Base-by-base conservation (phyloP, 2,113 vertebrate genomes). In the Brachyistius frenatus region DNA sequence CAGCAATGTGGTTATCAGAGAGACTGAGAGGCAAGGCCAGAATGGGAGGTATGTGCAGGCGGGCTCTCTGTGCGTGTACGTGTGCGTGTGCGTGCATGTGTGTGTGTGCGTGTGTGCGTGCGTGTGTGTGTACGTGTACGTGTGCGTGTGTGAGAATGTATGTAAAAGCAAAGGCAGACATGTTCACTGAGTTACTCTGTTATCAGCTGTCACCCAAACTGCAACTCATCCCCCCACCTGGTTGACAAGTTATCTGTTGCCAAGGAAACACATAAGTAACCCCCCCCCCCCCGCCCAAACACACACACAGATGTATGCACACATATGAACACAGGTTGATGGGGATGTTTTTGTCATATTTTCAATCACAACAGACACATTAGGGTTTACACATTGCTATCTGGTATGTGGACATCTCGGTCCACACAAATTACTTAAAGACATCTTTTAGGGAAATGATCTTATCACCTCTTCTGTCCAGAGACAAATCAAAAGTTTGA, bases 1-100 rank as follows among this genome's bases (percentile, higher is more conserved):
- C 62, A 88, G 88, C 88, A 93, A 91, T 92, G 87, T 92, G 92
- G 87, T 90, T 93, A 91, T 92, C 90, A 41, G 76, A 87, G 80
- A 89, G 81, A 89, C 77, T 81, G 74, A 85, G 83, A 87, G 52
- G 81, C 58, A 57, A 80, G 58, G 77, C 83, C 84, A 89, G 85
- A 83, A 71, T 7, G 60, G 69, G 79, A 91, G 80, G 61, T 77
- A 80, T 84, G 69, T 76, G 54, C 52, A 63, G 58, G 53, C 36
- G 30, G 70, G 49, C 8, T 68, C 32, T 44, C 39, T 68, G 66
- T 73, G 60, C 54, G 68, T 78, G 73, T 70, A 65, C 57, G 57
- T 75, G 47, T 55, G 46, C 55, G 54, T 66, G 63, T 64, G 73
- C 68, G 70, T 68, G n/a, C n/a, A n/a, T n/a, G n/a, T n/a, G 49